Percentiles rank a stretch among this genome's conserved stretches.
phyloP scores from a whole-genome alignment of 1,140 invertebrate genomes.

The Euborellia annulipes region DNA sequence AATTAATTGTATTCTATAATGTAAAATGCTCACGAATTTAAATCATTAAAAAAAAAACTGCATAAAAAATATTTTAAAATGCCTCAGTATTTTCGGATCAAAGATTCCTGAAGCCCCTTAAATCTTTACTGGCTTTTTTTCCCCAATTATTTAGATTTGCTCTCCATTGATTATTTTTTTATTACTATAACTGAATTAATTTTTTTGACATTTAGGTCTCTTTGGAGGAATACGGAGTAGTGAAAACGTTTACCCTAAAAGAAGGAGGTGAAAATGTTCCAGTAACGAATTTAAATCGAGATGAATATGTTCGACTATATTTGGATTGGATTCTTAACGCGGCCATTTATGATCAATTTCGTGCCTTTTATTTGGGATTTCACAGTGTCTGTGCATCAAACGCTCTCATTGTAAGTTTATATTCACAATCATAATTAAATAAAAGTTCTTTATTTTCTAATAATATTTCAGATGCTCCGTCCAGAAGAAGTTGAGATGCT shows the following conservation, averaged over 20 bases:
- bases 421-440: too few relatives aligned
- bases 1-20: too few relatives aligned
- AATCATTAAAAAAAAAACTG: too few relatives aligned
- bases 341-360: constrained; percentile 44
- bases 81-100: too few relatives aligned
- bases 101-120: too few relatives aligned
- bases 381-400: constrained; percentile 54
- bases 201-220: constrained; percentile 35
- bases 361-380: constrained; percentile 51
- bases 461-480: constrained; percentile 37
- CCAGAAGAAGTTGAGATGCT: constrained; percentile 54
- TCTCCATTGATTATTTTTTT: too few relatives aligned
- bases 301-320: constrained; percentile 47
- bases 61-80: too few relatives aligned
- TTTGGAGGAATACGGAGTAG: constrained; percentile 37
- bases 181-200: constrained; percentile 2
- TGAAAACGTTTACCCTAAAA: constrained; percentile 39
- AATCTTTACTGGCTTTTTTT: too few relatives aligned
- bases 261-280: constrained; percentile 36
- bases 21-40: too few relatives aligned
- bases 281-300: constrained; percentile 35
- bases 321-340: constrained; percentile 47
- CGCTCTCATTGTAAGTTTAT: constrained; percentile 42
- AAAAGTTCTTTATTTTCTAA: constrained; percentile 4
- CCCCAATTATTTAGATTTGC: too few relatives aligned